Base-by-base conservation (phyloP, 2,797 vertebrate species). In the Sebastes trivittatus region DNA sequence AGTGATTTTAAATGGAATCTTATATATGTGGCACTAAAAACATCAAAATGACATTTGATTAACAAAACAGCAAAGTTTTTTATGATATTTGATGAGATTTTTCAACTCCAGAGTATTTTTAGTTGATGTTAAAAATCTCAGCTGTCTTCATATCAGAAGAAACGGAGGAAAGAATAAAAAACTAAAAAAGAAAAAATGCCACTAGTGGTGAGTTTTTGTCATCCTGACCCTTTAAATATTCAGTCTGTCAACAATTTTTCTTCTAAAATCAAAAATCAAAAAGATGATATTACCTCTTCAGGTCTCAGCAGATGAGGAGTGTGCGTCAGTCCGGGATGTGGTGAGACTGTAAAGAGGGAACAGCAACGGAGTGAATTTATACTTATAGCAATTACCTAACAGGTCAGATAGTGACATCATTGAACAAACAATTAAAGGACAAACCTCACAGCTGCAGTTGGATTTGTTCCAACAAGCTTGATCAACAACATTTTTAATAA, bases 11-110 rank as follows among this genome's bases (percentile, higher is more conserved):
- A 38, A 38, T 38, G 36, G 36, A 38, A 38, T 38, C 0, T 38
- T 38, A 38, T 5, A 38, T 38, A 38, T 38, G 36, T 38, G 36
- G 11, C 11, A 38, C 36, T 38, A 38, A 38, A 38, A 13, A 38
- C 36, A 38, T 14, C 36, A 38, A 38, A 38, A 38, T 38, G 36
- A 38, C 11, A 38, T 38, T 38, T 0, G 11, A 38, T 38, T 38
- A 38, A 38, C 36, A 38, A 38, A 38, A 38, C 36, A 38, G 36
- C 11, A 32, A 32, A 1, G 7, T 32, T 36, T 11, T 38, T 38
- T 38, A 38, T 38, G 36, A 38, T 0, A 38, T 38, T 38, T 13
- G 0, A 36, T 0, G 36, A 0, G 1, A 38, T 38, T 38, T 38
- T 38, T 13, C 11, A 38, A 0, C 0, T 38, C 0, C 36, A 38